Conservation (phyloP, 1,140 invertebrate species). For the Saxidomus purpurata region DNA sequence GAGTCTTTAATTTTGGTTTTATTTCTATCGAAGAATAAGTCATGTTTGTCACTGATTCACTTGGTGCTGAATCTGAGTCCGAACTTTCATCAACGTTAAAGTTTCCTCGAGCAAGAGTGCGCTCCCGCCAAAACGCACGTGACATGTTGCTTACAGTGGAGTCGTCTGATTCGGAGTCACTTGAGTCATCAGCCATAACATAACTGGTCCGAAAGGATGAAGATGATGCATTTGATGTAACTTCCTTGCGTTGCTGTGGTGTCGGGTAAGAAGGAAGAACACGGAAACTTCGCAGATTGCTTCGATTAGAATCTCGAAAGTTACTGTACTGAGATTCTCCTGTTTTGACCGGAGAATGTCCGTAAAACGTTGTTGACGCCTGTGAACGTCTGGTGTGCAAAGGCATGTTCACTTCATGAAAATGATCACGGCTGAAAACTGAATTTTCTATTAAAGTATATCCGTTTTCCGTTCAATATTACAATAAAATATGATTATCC, state of each 20-base stretch:
- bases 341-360: conserved; percentile 30
- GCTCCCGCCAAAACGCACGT: conserved; percentile 13
- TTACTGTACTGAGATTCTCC: conserved; percentile 20
- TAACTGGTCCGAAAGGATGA: conserved; percentile 51
- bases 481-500: no score
- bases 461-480: no score
- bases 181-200: conserved; percentile 27
- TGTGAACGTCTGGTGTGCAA: conserved; percentile 31
- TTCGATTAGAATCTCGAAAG: conserved; percentile 7
- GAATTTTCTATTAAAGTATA: no score
- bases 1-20: background rate
- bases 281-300: background rate
- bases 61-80: background rate
- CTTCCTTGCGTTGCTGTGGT: conserved; percentile 32
- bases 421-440: no score
- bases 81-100: conserved; percentile 49
- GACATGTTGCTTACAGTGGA: conserved; percentile 35
- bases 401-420: conserved; percentile 42
- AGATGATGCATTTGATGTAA: conserved; percentile 6
- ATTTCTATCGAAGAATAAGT: conserved; percentile 30
- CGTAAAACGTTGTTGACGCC: conserved; percentile 25
- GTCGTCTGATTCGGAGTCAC: conserved; percentile 18
- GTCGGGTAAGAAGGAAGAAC: conserved; percentile 45
- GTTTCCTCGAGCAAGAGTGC: background rate
- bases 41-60: conserved; percentile 12